Conservation (phyloP, 2,797 vertebrate genomes). For the Falco cherrug region DNA sequence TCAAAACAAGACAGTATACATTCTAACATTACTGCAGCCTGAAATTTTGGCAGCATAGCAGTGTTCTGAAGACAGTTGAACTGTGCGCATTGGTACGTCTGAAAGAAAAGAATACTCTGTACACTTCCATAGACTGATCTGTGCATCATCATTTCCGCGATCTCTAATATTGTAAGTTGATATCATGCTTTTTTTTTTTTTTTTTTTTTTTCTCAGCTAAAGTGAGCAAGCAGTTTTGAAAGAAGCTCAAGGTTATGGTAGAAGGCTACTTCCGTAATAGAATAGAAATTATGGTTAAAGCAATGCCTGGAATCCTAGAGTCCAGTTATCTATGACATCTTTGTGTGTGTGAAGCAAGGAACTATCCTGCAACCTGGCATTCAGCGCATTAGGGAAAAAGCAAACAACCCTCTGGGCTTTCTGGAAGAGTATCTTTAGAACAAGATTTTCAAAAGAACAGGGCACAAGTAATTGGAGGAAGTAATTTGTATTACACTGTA, state of each 20-base stretch:
- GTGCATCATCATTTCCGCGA: fast-evolving
- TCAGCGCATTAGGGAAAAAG: neutral
- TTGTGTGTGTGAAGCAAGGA: neutral
- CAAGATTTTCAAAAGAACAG: neutral
- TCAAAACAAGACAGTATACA: neutral
- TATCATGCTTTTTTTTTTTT: neutral
- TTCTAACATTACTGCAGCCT: neutral
- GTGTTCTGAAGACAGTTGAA: neutral
- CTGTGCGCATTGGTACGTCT: neutral
- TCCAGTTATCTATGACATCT: neutral
- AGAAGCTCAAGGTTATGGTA: neutral
- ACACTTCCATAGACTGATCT: neutral
- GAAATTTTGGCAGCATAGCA: neutral
- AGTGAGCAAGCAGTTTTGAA: neutral
- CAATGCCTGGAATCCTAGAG: neutral
- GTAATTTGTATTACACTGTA: neutral
- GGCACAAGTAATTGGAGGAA: neutral
- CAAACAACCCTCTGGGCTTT: neutral
- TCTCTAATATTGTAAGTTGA: neutral
- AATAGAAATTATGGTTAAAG: neutral
- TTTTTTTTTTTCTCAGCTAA: neutral
- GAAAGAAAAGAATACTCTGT: neutral
- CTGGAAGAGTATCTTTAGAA: neutral
- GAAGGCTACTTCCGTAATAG: neutral
- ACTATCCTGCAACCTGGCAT: neutral